A percentile compares a stretch with the other conserved stretches of the same genome.
These are phyloP conservation scores for Callionymus lyra DNA, from an alignment of 2,113 vertebrate species.

Conservation along the genomic window DNA sequence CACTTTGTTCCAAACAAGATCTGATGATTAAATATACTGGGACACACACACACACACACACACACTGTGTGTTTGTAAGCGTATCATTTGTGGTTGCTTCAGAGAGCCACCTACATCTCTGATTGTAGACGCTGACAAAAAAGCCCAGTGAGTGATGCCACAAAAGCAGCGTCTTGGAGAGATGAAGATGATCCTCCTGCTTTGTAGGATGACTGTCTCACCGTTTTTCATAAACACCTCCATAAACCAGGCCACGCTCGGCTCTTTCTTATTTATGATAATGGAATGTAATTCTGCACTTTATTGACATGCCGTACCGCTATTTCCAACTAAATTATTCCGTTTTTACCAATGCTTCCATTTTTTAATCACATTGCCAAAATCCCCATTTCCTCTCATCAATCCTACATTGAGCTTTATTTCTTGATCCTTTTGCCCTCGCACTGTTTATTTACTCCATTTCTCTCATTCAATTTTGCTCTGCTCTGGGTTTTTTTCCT, in stretches of 20 bases:
- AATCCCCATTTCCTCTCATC: slow-evolving; percentile 64
- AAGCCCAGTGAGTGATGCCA: slow-evolving; percentile 8
- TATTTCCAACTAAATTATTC: slow-evolving; percentile 46
- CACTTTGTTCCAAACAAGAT: too few relatives aligned
- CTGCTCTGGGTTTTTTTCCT: slow-evolving; percentile 47
- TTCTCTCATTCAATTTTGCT: slow-evolving; percentile 37
- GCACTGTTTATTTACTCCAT: slow-evolving; percentile 35
- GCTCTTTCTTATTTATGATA: slow-evolving; percentile 44
- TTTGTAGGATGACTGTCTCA: slow-evolving; percentile 21
- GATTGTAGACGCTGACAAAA: slow-evolving; percentile 1
- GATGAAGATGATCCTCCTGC: slow-evolving; percentile 5
- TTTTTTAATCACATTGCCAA: slow-evolving; percentile 67
- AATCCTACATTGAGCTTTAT: slow-evolving; percentile 52
- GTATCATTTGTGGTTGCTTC: slow-evolving; percentile 4
- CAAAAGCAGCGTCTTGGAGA: slow-evolving; percentile 2
- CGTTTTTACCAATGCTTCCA: slow-evolving; percentile 39
- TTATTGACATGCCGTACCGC: slow-evolving; percentile 43
- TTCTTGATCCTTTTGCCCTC: slow-evolving; percentile 49
- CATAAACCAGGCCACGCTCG: slow-evolving; percentile 28
- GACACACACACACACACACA: too few relatives aligned
- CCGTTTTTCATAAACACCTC: slow-evolving; percentile 26
- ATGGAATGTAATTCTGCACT: slow-evolving; percentile 58
- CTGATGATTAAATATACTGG: too few relatives aligned
- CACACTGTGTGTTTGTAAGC: not conserved
- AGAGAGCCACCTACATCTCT: slow-evolving; percentile 1